These are phyloP conservation scores for Arizona elegans DNA, from an alignment of 2,113 vertebrate species.

Conservation along the genomic window DNA sequence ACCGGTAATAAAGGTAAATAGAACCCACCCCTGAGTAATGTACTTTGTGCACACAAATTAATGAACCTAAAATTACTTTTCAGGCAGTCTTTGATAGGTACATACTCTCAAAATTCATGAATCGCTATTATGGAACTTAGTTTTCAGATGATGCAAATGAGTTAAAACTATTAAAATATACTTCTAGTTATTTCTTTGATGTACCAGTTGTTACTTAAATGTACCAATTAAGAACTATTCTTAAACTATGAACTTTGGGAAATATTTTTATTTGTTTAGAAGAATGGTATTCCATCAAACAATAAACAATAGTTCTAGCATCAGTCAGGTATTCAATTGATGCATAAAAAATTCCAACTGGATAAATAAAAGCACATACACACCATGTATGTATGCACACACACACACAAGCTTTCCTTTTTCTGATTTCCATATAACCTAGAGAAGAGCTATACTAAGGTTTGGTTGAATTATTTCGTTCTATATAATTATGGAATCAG, in stretches of 20 bases:
- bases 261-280: neutral
- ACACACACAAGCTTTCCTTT: neutral
- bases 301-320: neutral
- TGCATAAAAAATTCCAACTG: neutral
- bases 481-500: neutral
- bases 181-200: neutral
- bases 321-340: neutral
- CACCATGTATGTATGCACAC: neutral
- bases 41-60: neutral
- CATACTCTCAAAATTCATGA: neutral
- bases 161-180: neutral
- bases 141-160: neutral
- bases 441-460: neutral
- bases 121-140: neutral
- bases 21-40: neutral
- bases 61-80: neutral
- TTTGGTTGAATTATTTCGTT: neutral
- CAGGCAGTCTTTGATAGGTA: neutral
- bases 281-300: neutral
- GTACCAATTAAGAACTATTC: neutral
- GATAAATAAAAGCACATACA: neutral
- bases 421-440: neutral
- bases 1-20: too few relatives aligned
- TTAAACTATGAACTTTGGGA: neutral
- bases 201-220: neutral